Base-by-base conservation (phyloP, 2,113 vertebrate genomes). In the Pterocles burchelli region DNA sequence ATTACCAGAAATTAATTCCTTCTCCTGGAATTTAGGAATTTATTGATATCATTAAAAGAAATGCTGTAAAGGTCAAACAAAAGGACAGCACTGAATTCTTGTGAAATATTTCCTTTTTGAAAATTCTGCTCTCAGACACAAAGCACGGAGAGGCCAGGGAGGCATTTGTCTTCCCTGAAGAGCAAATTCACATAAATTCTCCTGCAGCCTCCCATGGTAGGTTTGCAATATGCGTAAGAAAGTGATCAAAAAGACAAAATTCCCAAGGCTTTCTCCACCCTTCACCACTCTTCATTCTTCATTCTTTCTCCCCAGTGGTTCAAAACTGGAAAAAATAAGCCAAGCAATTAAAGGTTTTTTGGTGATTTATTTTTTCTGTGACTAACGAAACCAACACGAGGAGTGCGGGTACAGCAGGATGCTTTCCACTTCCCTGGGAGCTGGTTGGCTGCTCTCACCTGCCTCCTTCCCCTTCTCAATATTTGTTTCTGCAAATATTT, bases 401-500 rank as follows among this genome's bases (percentile, higher is more conserved):
- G 20, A 61, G 43, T 1, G 17, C 10, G 1, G 1, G 2, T 29
- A 18, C 24, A 45, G 1, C 31, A 36, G 68, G 49, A 33, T 36
- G 68, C 22, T 78, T 63, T 51, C 65, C 33, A 3, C 61, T 74
- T 34, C 89, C 34, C 59, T 11, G 1, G 3, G 38, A 43, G 63
- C 13, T 1, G n/a, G 11, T 4, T 57, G 57, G 81, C 29, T 54
- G 1, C 49, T 51, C 43, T 65, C 68, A 63, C 38, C 65, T 78
- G 36, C 77, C 81, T 85, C 74, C 61, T 81, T 78, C 62, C 66
- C 61, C 62, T 31, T 26, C 46, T 31, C 24, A 81, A 78, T 48
- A 85, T 72, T 85, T 82, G 25, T 57, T 85, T 65, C 66, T 67
- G 61, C 71, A 71, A 88, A 79, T 72, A 59, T 88, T 91, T 76